Evolutionary conservation across 2,888 invertebrate genomes (phyloP).

Genomic region (Pardosa pseudoannulata): DNA sequence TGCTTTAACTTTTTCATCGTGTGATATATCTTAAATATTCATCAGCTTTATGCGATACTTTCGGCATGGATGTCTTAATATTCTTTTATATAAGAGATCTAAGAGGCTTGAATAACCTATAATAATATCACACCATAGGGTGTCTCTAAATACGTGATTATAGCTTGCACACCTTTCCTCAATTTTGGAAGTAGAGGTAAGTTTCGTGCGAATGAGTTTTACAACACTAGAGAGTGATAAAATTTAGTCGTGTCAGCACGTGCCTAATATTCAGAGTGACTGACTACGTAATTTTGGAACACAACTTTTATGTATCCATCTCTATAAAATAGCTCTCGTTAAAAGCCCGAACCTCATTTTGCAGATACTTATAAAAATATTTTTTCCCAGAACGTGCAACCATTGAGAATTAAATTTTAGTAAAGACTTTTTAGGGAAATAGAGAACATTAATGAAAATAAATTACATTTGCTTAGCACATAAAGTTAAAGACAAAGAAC

Average conservation of each 20-base stretch:
- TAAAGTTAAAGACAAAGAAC: too few species aligned
- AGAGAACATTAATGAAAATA: too few species aligned
- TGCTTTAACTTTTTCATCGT: too few species aligned
- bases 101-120: not conserved
- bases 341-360: not conserved
- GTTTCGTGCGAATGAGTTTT: constrained; percentile 33
- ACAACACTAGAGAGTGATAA: constrained; percentile 41
- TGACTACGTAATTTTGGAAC: not conserved
- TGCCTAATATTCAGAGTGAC: constrained; percentile 22
- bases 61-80: too few species aligned
- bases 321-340: not conserved
- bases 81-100: too few species aligned
- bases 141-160: not conserved
- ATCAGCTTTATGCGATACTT: too few species aligned
- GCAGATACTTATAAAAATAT: not conserved
- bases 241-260: constrained; percentile 33
- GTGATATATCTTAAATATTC: too few species aligned
- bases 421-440: too few species aligned
- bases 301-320: not conserved
- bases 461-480: too few species aligned
- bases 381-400: too few species aligned
- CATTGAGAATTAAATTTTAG: too few species aligned
- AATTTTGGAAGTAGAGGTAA: not conserved
- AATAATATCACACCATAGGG: not conserved
- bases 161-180: not conserved